phyloP scores from a whole-genome alignment of 2,888 invertebrate species.

The Tholera decimalis region DNA sequence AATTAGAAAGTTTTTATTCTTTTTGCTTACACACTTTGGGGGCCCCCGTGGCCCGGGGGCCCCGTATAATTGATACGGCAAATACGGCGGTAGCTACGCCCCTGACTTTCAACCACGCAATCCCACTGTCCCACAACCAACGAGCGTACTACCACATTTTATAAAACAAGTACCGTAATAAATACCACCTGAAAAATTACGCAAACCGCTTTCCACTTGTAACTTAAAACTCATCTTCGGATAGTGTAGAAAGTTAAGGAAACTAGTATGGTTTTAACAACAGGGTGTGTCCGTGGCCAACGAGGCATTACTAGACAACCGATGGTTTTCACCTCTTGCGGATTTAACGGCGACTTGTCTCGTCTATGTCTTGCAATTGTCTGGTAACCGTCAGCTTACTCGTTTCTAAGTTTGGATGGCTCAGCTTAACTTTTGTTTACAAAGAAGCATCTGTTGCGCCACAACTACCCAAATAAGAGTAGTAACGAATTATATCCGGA shows the following conservation, averaged over 20 bases:
- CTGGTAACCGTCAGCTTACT: slow-evolving; percentile 17
- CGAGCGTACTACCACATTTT: neutral
- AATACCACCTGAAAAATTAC: slow-evolving; percentile 5
- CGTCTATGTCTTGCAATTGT: slow-evolving; percentile 46
- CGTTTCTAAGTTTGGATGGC: neutral
- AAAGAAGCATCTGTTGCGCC: neutral
- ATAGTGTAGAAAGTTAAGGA: slow-evolving; percentile 80
- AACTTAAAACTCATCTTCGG: slow-evolving; percentile 57
- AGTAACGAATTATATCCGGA: too few relatives aligned
- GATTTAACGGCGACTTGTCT: slow-evolving; percentile 55
- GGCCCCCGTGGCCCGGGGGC: too few relatives aligned
- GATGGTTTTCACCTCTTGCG: slow-evolving; percentile 71
- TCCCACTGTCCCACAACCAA: neutral
- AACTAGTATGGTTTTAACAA: slow-evolving; percentile 75
- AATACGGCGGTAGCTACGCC: too few relatives aligned
- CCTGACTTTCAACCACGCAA: neutral
- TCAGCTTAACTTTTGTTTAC: neutral
- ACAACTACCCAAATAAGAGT: too few relatives aligned
- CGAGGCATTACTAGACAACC: slow-evolving; percentile 61
- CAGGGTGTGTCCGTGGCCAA: slow-evolving; percentile 78
- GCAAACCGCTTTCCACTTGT: slow-evolving; percentile 46
- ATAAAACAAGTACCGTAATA: neutral
- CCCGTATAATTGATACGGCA: too few relatives aligned
- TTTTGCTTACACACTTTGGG: too few relatives aligned
- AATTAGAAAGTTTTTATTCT: too few relatives aligned